Evolutionary conservation across 2,888 invertebrate species (phyloP), one percentile per base, ranked within the genome.

Genomic region (Agrotis ipsilon): DNA sequence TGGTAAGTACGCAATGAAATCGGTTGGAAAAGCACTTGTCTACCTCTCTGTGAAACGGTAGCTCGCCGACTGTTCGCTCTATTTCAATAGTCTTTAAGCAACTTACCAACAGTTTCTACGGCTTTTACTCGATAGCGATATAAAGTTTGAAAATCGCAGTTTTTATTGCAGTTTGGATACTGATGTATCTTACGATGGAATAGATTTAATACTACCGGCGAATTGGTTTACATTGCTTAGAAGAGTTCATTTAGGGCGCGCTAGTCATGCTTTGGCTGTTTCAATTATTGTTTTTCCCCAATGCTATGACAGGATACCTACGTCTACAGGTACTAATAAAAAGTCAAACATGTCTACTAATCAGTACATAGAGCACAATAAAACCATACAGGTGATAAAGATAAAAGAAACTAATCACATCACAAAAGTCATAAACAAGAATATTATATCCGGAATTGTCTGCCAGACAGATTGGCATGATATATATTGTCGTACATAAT

Each of bases 141-240:
- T 86, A 86, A 88, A 88, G 79, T 87, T 88, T 72, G 75, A 72
- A 69, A 88, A 88, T 86, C 75, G 81, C 72, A 81, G 84, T 85
- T 88, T 88, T 87, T 86, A 88, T 82, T 86, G 85, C 83, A 85
- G 84, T 86, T 89, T 69, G 58, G 81, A 76, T 83, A 79, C 75
- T 72, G 80, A 83, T 88, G 82, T 85, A 82, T 79, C 49, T 55
- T 45, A 32, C 66, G 51, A 49, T 58, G 70, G 46, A 48, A 48
- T 11, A 77, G 48, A 72, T 72, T 72, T 74, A 70, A 74, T 60
- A 70, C 43, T 69, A 24, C 16, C 43, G 19, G n/a, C 14, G 68
- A 71, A 67, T 66, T 60, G 66, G 57, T 68, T 54, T 78, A 66
- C 65, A 63, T 65, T 65, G 66, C 48, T 63, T 27, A 32, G 27